These are phyloP conservation scores for Clavelina lepadiformis DNA, from an alignment of 23 tunicate genomes.

Conservation along the genomic window DNA sequence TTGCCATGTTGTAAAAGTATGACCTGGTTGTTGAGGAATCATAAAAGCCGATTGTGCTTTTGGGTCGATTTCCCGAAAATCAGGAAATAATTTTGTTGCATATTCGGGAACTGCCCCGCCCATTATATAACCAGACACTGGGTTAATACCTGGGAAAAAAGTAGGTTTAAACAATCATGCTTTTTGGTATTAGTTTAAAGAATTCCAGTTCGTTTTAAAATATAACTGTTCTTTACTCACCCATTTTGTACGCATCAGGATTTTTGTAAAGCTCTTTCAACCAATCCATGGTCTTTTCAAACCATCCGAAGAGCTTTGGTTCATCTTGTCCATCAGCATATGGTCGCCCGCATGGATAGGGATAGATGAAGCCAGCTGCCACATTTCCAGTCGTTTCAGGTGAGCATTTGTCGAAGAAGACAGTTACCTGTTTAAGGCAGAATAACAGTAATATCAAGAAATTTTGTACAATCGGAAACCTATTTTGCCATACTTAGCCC, in stretches of 20 bases:
- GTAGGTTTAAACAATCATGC: too few species aligned
- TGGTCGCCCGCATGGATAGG: slow-evolving; percentile 30
- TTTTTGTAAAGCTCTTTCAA: slow-evolving; percentile 16
- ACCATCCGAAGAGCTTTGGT: slow-evolving; percentile 32
- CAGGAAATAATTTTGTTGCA: too few species aligned
- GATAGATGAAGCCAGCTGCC: slow-evolving; percentile 75
- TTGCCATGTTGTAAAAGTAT: slow-evolving; percentile 52
- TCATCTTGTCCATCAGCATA: slow-evolving; percentile 18
- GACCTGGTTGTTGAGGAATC: too few species aligned
- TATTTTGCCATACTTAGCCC: too few species aligned
- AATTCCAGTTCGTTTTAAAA: too few species aligned
- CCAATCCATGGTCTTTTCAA: slow-evolving; percentile 44
- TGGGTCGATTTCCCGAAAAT: too few species aligned
- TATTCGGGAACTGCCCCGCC: too few species aligned
- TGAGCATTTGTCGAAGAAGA: slow-evolving; percentile 43
- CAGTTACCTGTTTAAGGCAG: slow-evolving; percentile 45
- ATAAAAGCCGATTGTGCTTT: too few species aligned
- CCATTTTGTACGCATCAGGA: slow-evolving; percentile 45
- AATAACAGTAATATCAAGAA: too few species aligned
- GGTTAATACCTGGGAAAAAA: slow-evolving; percentile 4
- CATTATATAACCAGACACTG: slow-evolving; percentile 14
- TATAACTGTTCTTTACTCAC: too few species aligned
- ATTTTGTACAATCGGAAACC: too few species aligned
- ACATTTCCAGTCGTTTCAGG: slow-evolving; percentile 87
- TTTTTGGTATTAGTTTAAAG: too few species aligned